phyloP scores from a whole-genome alignment of 2,888 invertebrate species.

The Cephus pygmeus region DNA sequence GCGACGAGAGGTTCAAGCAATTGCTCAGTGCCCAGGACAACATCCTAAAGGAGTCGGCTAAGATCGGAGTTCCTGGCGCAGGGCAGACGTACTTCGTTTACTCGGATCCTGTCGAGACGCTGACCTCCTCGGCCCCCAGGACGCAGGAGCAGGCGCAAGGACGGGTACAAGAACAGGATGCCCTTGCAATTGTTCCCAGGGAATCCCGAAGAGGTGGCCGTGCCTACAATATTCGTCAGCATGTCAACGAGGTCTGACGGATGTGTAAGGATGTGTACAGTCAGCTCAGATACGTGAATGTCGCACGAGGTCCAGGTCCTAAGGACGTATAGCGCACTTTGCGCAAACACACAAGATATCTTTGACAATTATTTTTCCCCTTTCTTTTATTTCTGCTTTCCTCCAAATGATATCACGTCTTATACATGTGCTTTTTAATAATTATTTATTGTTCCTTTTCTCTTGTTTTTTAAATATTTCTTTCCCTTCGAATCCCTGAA shows the following conservation, averaged over 20 bases:
- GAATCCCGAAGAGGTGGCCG: slow-evolving; percentile 62
- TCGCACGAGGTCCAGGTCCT: background rate
- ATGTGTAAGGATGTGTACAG: background rate
- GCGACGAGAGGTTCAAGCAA: slow-evolving; percentile 59
- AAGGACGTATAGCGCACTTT: background rate
- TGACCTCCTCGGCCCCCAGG: slow-evolving; percentile 8
- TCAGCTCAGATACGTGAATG: background rate
- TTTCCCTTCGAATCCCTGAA: slow-evolving; percentile 32
- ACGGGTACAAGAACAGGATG: slow-evolving; percentile 30
- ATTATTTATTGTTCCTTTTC: slow-evolving; percentile 11
- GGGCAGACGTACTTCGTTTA: slow-evolving; percentile 58
- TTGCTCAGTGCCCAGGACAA: slow-evolving; percentile 62
- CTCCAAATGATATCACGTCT: too few species aligned
- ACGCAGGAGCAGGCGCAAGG: slow-evolving; percentile 11
- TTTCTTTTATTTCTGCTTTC: too few species aligned
- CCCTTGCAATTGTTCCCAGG: slow-evolving; percentile 51
- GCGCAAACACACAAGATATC: too few species aligned
- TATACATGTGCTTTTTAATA: background rate
- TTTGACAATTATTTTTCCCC: too few species aligned
- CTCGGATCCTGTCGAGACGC: slow-evolving; percentile 38
- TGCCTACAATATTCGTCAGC: slow-evolving; percentile 63
- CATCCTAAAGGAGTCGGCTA: slow-evolving; percentile 57
- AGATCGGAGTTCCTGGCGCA: slow-evolving; percentile 50
- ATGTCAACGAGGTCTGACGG: slow-evolving; percentile 59
- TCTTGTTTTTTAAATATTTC: background rate